Conservation (phyloP, 2,797 vertebrate genomes). For the Alfaro cultratus region DNA sequence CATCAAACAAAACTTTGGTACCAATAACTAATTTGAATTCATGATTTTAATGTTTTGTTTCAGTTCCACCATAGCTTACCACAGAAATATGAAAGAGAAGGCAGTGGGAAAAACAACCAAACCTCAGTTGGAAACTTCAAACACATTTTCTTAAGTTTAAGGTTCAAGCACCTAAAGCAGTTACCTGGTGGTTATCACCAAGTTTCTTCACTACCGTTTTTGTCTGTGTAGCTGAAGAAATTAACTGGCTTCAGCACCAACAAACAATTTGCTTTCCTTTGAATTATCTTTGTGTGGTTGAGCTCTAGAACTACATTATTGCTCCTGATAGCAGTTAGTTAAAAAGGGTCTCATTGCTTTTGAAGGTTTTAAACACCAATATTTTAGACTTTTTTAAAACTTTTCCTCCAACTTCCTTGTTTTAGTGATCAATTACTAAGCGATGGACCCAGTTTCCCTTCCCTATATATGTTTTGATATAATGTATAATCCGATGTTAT, state of each 20-base stretch:
- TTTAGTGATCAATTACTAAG: background rate
- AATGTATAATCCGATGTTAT: too few relatives aligned
- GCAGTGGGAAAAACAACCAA: background rate
- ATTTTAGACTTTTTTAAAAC: too few relatives aligned
- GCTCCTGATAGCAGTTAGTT: background rate
- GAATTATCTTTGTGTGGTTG: background rate
- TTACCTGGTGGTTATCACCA: background rate
- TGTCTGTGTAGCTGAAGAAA: background rate
- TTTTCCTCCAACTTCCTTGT: too few relatives aligned
- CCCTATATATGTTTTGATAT: too few relatives aligned
- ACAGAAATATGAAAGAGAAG: background rate
- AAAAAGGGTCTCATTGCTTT: too few relatives aligned
- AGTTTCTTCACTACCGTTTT: background rate
- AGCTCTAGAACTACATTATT: background rate
- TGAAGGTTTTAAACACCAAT: too few relatives aligned
- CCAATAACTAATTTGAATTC: too few relatives aligned
- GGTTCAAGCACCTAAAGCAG: background rate
- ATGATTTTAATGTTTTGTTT: background rate
- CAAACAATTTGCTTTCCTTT: background rate
- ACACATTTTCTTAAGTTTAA: background rate
- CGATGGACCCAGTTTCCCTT: too few relatives aligned
- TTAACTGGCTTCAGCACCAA: background rate
- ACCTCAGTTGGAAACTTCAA: background rate
- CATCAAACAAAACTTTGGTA: too few relatives aligned
- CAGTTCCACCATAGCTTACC: background rate